Base-by-base conservation (phyloP, 2,113 vertebrate genomes). In the Myxocyprinus asiaticus region DNA sequence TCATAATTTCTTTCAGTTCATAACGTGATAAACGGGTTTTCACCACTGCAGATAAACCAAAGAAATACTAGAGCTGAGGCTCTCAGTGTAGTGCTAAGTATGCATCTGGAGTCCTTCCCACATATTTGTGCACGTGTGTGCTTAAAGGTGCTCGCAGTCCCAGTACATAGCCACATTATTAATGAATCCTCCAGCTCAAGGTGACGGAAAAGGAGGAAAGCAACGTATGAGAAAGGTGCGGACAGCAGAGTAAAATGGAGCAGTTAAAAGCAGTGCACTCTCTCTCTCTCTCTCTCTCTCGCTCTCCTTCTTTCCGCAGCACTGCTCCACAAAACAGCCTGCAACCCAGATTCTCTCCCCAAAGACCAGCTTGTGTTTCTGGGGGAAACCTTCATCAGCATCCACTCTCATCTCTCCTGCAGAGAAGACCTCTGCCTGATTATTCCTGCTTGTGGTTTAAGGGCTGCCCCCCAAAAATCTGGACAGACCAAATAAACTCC, bases 231-330 rank as follows among this genome's bases (percentile, higher is more conserved):
- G 83, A 88, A 84, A 64, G 84, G 64, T 81, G 79, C 80, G 86
- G 67, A 81, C 81, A 61, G 15, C 14, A 50, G 14, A 51, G 10
- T 85, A 92, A 93, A 92, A 85, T 92, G 77, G 91, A 92, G 87
- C 92, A 92, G 89, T 90, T 93, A 92, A 90, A 91, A 87, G 90
- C 86, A 91, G 87, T 82, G 0, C 82, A 76, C 86, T 87, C 83
- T 10, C 83, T 85, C 81, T 90, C 90, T 42, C 44, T 71, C 71
- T 77, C 82, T 76, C 44, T 71, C 71, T 77, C 82, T 76, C 86
- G 87, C 83, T 10, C 83, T 85, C 81, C 89, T 90, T 42, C 44
- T 71, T 69, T 77, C 59, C 61, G 59, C 80, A 81, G 65, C 71
- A 50, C 77, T 83, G 82, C 87, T 86, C 88, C 81, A 87, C 84